phyloP scores from a whole-genome alignment of 2,113 vertebrate genomes.

The Theristicus caerulescens region DNA sequence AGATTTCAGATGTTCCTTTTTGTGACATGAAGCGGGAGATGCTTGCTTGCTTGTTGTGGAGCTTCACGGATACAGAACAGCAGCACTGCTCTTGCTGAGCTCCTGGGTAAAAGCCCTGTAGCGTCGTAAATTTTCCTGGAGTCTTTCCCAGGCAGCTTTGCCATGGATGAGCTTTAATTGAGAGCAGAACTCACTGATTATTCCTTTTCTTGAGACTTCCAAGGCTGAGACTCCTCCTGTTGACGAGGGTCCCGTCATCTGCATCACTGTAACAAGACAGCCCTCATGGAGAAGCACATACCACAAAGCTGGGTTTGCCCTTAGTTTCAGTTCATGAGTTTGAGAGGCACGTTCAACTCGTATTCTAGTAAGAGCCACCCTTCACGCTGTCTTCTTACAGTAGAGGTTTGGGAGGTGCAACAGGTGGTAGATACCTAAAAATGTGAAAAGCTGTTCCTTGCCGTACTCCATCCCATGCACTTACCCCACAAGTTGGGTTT shows the following conservation, averaged over 20 bases:
- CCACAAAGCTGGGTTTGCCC: background rate
- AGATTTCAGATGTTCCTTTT: background rate
- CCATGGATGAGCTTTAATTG: background rate
- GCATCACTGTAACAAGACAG: background rate
- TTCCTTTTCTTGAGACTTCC: background rate
- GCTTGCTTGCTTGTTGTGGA: background rate
- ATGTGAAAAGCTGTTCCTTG: background rate
- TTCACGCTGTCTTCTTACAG: background rate
- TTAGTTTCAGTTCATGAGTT: background rate
- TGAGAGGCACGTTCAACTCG: background rate
- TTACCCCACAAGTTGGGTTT: background rate
- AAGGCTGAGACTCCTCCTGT: background rate
- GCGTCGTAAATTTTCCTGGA: background rate
- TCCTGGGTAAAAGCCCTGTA: background rate
- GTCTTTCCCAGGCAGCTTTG: background rate
- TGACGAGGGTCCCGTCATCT: background rate
- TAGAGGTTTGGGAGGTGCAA: background rate
- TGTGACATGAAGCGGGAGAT: background rate
- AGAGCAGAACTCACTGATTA: background rate
- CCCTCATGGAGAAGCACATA: background rate
- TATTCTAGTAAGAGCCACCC: background rate
- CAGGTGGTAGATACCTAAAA: background rate
- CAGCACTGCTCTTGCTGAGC: background rate
- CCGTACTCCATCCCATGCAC: background rate
- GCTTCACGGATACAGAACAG: background rate